Evolutionary conservation across 2,888 invertebrate species (phyloP).

Genomic region (Leptinotarsa haldemani): DNA sequence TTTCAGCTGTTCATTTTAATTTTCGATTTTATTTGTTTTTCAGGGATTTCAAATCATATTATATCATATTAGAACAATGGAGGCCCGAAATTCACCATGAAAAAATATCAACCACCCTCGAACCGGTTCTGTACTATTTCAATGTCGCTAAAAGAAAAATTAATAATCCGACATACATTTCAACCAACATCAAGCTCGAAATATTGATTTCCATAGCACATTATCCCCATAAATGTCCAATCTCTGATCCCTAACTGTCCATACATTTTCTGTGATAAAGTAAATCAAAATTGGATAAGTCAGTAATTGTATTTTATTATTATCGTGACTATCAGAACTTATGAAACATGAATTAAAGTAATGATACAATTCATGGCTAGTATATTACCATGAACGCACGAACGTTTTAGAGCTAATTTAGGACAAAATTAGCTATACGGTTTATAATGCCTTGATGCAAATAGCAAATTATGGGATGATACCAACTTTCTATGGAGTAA

Average conservation of each 20-base stretch:
- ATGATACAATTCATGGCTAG: conserved; percentile 32
- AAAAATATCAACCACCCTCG: too few species aligned
- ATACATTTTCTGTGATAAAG: neutral
- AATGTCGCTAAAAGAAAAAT: neutral
- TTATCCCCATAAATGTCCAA: neutral
- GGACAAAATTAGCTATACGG: conserved; percentile 5
- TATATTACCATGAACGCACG: conserved; percentile 14
- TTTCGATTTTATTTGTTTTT: too few species aligned
- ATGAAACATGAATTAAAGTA: conserved; percentile 32
- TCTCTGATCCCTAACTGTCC: neutral
- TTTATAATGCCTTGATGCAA: neutral
- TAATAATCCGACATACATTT: neutral
- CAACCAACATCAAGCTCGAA: neutral
- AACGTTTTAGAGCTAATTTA: conserved; percentile 11
- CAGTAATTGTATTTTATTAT: conserved; percentile 38
- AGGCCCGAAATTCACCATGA: too few species aligned
- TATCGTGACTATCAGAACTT: conserved; percentile 38
- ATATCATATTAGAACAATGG: too few species aligned
- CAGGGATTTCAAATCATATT: too few species aligned
- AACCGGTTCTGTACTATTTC: too few species aligned
- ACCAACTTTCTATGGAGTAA: conserved; percentile 1
- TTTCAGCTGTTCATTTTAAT: too few species aligned
- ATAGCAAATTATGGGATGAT: conserved; percentile 1
- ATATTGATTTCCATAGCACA: neutral
- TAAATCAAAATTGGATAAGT: conserved; percentile 29